A percentile compares a stretch with the other conserved stretches of the same genome.
Conservation (phyloP, 2,888 invertebrate species). For the Drosophila quinaria region DNA sequence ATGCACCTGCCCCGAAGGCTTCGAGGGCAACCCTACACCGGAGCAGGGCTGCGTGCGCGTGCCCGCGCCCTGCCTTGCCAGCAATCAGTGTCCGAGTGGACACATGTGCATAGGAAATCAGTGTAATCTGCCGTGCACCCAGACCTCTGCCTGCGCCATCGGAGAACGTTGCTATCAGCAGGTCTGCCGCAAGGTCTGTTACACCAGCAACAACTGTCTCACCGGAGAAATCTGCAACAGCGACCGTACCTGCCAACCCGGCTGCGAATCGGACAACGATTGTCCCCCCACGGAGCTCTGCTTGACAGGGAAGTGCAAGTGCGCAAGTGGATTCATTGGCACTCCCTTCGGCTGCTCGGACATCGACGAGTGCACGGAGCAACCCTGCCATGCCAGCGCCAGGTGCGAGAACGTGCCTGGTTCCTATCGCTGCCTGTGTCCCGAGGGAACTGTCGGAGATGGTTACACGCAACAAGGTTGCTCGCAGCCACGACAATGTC, state of each 20-base stretch:
- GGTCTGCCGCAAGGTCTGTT: conserved; percentile 94
- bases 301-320: conserved; percentile 90
- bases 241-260: conserved; percentile 92
- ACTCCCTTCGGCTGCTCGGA: conserved; percentile 92
- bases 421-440: conserved; percentile 92
- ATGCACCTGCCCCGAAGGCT: conserved; percentile 94
- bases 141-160: conserved; percentile 91
- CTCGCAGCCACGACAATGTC: conserved; percentile 91
- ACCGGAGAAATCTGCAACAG: conserved; percentile 95
- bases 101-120: conserved; percentile 92
- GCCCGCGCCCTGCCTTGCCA: conserved; percentile 89
- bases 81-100: conserved; percentile 91
- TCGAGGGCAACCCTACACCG: conserved; percentile 94
- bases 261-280: conserved; percentile 93
- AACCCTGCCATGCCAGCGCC: conserved; percentile 92
- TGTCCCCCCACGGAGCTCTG: conserved; percentile 93
- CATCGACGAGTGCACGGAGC: conserved; percentile 92
- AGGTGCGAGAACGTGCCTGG: conserved; percentile 93
- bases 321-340: conserved; percentile 91
- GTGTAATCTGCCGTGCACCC: conserved; percentile 92
- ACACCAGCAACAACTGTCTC: conserved; percentile 95
- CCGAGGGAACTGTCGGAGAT: conserved; percentile 92
- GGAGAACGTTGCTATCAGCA: conserved; percentile 93
- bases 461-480: conserved; percentile 91
- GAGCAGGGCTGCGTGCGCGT: conserved; percentile 95